These are phyloP conservation scores for Oryzias woworae DNA, from an alignment of 2,113 vertebrate genomes.

Conservation along the genomic window DNA sequence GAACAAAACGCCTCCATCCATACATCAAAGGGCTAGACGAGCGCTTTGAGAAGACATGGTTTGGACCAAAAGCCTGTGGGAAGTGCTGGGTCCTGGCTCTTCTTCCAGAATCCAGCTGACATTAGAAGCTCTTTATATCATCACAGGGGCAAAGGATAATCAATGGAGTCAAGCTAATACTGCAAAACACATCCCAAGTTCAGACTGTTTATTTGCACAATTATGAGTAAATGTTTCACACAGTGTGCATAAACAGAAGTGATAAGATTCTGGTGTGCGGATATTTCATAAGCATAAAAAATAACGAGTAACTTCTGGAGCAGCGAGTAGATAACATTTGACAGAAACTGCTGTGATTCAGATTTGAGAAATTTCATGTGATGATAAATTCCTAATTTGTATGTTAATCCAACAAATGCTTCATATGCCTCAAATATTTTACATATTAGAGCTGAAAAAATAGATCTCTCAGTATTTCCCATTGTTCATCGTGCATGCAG, in stretches of 20 bases:
- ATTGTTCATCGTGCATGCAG: conserved; percentile 32
- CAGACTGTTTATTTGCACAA: conserved; percentile 54
- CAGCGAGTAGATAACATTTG: conserved; percentile 45
- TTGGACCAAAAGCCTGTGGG: conserved; percentile 49
- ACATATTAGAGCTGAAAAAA: conserved; percentile 65
- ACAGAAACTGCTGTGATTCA: conserved; percentile 52
- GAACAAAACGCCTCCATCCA: conserved; percentile 77
- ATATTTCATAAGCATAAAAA: conserved; percentile 65
- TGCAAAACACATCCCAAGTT: conserved; percentile 43
- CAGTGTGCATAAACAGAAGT: conserved; percentile 65
- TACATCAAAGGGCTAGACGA: conserved; percentile 73
- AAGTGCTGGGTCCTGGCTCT: conserved; percentile 58
- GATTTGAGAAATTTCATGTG: conserved; percentile 47
- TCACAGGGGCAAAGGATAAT: conserved; percentile 29
- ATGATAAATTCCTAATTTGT: conserved; percentile 73
- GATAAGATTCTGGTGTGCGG: conserved; percentile 56
- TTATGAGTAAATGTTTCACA: conserved; percentile 52
- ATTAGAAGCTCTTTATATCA: conserved; percentile 34
- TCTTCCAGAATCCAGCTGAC: conserved; percentile 38
- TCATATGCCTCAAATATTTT: conserved; percentile 47
- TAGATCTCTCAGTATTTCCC: conserved; percentile 51
- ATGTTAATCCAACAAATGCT: conserved; percentile 70
- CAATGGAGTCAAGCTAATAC: conserved; percentile 42
- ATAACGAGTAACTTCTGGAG: conserved; percentile 31
- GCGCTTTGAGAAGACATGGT: conserved; percentile 57